Base-by-base conservation (phyloP, 2,888 invertebrate species). In the Folsomia manolachei region DNA sequence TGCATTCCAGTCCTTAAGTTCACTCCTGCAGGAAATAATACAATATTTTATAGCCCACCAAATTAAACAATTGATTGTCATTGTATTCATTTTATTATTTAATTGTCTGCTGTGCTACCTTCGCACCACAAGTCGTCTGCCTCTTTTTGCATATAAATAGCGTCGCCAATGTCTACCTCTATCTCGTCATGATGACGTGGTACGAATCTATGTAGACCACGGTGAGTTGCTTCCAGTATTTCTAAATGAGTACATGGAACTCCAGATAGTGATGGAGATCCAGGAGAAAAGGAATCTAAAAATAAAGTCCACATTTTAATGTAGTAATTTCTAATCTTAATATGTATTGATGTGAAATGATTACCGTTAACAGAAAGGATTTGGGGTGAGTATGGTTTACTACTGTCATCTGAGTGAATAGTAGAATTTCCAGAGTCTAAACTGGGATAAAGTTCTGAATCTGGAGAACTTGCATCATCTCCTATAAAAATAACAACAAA, bases 91-190 rank as follows among this genome's bases (percentile, higher is more conserved):
- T 60, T 18, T n/a, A n/a, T 52, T 7, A 4, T 60, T 9, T 1
- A 25, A 66, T 9, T 23, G 24, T 9, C 27, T 63, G 51, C 1
- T 25, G 1, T 18, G n/a, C n/a, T 83, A 93, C 97, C 97, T 89
- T 96, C 95, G 84, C 95, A 95, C 98, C 98, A 98, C 76, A 96
- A 87, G 84, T 98, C 98, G 81, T 97, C 97, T 24, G 93, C 94
- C 84, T 97, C 96, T 83, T 94, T 94, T 83, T 95, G 94, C 79
- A 99, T 95, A 83, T 97, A 96, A 78, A 98, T 90, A 0, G 97
- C 95, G 85, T 98, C 98, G 0, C 98, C 98, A 72, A 97, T 96
- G 86, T 98, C 97, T 27, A 99, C 89, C 83, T 95, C 94, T 75
- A 99, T 91, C 86, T 98, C 97, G 82, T 97, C 97, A 77, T 91